These are phyloP conservation scores for Metopolophium dirhodum DNA, from an alignment of 1,140 invertebrate species.

Conservation along the genomic window DNA sequence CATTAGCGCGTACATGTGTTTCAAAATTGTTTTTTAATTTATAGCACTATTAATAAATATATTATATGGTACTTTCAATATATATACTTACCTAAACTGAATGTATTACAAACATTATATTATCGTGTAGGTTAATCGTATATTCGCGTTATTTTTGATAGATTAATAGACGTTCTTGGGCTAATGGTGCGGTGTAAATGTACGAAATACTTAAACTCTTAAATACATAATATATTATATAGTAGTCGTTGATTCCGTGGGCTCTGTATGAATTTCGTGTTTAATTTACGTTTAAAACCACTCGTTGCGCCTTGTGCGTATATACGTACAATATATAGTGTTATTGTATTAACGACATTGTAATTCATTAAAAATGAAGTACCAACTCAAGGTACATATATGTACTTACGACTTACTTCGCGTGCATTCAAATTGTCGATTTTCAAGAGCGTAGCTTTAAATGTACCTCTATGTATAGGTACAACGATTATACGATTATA, in stretches of 20 bases:
- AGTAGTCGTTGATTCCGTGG: background rate
- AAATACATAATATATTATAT: background rate
- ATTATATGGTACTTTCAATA: background rate
- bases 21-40: slow-evolving; percentile 4
- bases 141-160: background rate
- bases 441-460: background rate
- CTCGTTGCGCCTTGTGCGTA: background rate
- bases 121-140: background rate
- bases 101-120: background rate
- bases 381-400: background rate
- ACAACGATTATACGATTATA: background rate
- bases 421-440: background rate
- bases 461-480: background rate
- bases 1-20: background rate
- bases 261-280: background rate
- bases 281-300: background rate
- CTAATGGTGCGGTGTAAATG: background rate
- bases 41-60: background rate
- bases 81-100: background rate
- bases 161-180: background rate
- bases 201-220: background rate
- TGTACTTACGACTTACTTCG: background rate
- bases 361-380: background rate
- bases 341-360: background rate
- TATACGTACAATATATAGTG: background rate